phyloP scores from a whole-genome alignment of 2,797 vertebrate genomes.

The Florisuga fusca region DNA sequence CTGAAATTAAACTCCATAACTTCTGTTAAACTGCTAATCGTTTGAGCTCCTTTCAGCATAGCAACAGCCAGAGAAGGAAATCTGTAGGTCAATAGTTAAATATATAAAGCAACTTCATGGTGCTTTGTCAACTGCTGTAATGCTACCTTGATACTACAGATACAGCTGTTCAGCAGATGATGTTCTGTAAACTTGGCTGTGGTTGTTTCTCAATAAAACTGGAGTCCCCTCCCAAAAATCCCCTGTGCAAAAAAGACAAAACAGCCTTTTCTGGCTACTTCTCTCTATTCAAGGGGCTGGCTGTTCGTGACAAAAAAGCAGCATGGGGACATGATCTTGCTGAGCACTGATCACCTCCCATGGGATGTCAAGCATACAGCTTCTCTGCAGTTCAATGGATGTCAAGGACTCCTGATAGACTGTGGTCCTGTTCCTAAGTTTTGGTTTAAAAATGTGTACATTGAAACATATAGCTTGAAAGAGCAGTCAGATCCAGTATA shows the following conservation, averaged over 20 bases:
- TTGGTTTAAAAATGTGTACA: neutral
- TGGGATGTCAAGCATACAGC: neutral
- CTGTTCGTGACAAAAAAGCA: neutral
- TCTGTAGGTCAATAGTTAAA: neutral
- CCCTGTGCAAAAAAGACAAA: neutral
- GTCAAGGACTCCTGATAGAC: neutral
- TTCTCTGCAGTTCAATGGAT: neutral
- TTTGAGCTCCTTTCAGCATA: neutral
- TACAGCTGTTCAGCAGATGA: neutral
- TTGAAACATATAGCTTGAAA: neutral
- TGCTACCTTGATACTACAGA: neutral
- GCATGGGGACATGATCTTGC: neutral
- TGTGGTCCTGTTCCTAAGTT: neutral
- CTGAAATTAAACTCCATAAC: neutral
- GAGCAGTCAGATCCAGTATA: neutral
- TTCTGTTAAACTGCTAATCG: neutral
- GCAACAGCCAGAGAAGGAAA: neutral
- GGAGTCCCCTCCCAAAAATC: neutral
- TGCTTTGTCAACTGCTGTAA: neutral
- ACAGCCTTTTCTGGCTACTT: neutral
- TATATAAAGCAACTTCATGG: neutral
- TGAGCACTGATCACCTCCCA: rapidly evolving
- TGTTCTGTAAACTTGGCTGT: neutral
- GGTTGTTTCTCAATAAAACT: neutral
- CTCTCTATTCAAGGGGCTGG: rapidly evolving